Evolutionary conservation across 2,888 invertebrate species (phyloP).

Genomic region (Apeira syringaria): DNA sequence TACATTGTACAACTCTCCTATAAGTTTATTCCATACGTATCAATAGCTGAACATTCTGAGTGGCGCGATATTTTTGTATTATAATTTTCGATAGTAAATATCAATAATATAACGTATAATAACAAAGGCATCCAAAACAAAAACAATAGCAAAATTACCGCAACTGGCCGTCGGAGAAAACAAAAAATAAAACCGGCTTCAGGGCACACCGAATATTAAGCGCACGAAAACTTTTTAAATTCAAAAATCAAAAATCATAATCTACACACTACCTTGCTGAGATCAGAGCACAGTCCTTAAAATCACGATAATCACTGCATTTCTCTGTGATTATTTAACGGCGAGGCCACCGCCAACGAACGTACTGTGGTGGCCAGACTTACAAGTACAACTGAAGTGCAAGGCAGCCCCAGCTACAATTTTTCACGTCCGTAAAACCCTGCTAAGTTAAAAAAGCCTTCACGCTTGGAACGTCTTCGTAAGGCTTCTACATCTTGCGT

Average conservation of each 20-base stretch:
- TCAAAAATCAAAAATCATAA: constrained; percentile 26
- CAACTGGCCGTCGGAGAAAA: constrained; percentile 19
- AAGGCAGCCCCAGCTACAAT: constrained; percentile 65
- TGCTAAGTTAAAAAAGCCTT: constrained; percentile 40
- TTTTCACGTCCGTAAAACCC: constrained; percentile 65
- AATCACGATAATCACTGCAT: constrained; percentile 63
- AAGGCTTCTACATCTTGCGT: constrained; percentile 18
- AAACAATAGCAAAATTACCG: constrained; percentile 23
- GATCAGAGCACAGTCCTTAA: constrained; percentile 55
- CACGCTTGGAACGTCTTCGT: constrained; percentile 19
- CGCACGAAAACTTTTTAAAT: constrained; percentile 9
- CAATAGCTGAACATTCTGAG: no score
- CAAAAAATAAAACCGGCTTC: constrained; percentile 30
- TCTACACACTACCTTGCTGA: constrained; percentile 47
- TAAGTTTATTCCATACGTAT: no score
- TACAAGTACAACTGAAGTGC: constrained; percentile 64
- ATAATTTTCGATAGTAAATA: no score
- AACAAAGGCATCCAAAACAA: constrained; percentile 8
- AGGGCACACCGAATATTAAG: constrained; percentile 4
- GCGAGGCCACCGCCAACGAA: constrained; percentile 31
- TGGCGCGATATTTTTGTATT: no score
- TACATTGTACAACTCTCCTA: no score
- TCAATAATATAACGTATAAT: no score
- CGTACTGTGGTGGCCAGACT: constrained; percentile 44
- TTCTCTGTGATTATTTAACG: constrained; percentile 41